A percentile compares a stretch with the other conserved stretches of the same genome.
phyloP scores from a whole-genome alignment of 1,140 invertebrate species.

The Drosophila murphyi region DNA sequence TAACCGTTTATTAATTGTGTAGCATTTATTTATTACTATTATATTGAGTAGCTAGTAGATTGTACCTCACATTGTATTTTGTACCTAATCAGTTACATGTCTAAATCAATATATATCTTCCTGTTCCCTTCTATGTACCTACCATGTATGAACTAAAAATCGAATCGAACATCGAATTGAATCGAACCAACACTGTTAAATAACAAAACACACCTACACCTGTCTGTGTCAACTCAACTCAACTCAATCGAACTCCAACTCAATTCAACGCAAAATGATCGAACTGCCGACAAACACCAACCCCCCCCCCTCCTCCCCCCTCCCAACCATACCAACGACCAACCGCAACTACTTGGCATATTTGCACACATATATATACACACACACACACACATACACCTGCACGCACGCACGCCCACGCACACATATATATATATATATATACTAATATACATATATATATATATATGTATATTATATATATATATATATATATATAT shows the following conservation, averaged over 20 bases:
- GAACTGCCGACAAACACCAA: constrained; percentile 10
- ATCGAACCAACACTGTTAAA: constrained; percentile 28
- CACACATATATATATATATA: constrained; percentile 66
- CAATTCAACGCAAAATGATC: too few relatives aligned
- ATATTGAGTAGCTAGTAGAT: background rate
- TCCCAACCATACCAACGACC: constrained; percentile 40
- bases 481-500: constrained; percentile 67
- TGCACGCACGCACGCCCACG: constrained; percentile 26
- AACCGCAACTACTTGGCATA: constrained; percentile 41
- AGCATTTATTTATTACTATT: background rate
- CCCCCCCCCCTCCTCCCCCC: constrained; percentile 12
- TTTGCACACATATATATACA: constrained; percentile 44
- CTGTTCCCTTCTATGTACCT: background rate
- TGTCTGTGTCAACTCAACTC: background rate
- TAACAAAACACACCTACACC: constrained; percentile 16
- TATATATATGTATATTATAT: constrained; percentile 36
- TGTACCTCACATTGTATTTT: background rate
- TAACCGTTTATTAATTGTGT: too few relatives aligned
- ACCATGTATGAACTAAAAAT: constrained; percentile 47
- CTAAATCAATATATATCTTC: background rate
- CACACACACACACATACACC: constrained; percentile 57
- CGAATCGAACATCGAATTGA: constrained; percentile 16
- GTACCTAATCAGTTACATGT: background rate
- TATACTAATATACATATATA: constrained; percentile 74
- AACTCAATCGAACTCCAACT: constrained; percentile 8